Percentiles rank a stretch among this genome's conserved stretches.
phyloP scores from a whole-genome alignment of 2,888 invertebrate genomes.

The Crepidodera aurea region DNA sequence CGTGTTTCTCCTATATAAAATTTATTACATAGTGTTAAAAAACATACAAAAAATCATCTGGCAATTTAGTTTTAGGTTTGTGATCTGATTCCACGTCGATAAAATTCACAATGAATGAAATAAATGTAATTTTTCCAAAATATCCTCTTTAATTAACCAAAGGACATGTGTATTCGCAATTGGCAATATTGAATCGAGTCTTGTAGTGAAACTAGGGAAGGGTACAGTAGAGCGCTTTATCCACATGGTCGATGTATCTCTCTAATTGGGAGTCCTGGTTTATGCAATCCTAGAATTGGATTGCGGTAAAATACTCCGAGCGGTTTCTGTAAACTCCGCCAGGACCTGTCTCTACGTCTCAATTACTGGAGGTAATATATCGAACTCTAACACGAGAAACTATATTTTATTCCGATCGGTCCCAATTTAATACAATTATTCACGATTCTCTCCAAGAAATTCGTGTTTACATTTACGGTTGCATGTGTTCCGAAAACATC shows the following conservation, averaged over 20 bases:
- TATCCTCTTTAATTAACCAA: constrained; percentile 39
- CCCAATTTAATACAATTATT: constrained; percentile 54
- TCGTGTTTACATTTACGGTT: constrained; percentile 47
- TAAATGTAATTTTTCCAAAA: constrained; percentile 26
- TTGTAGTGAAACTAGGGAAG: constrained; percentile 19
- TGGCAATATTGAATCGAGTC: constrained; percentile 39
- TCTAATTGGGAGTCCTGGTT: constrained; percentile 61
- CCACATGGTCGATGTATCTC: constrained; percentile 57
- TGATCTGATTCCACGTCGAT: too few species aligned
- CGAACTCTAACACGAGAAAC: constrained; percentile 50
- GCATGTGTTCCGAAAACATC: constrained; percentile 43
- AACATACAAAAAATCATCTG: too few species aligned
- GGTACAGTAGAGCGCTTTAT: constrained; percentile 42
- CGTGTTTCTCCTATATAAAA: too few species aligned
- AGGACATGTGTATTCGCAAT: constrained; percentile 40
- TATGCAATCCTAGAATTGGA: constrained; percentile 62
- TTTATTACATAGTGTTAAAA: too few species aligned
- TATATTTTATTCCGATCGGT: constrained; percentile 51
- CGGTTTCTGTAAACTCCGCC: constrained; percentile 60
- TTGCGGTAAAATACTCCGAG: constrained; percentile 61
- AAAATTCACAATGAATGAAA: too few species aligned
- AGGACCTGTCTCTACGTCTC: constrained; percentile 59
- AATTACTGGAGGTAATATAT: constrained; percentile 61
- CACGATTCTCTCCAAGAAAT: constrained; percentile 52
- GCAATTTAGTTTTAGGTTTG: too few species aligned